Evolutionary conservation across 2,888 invertebrate species (phyloP).

Genomic region (Cantharis rustica): DNA sequence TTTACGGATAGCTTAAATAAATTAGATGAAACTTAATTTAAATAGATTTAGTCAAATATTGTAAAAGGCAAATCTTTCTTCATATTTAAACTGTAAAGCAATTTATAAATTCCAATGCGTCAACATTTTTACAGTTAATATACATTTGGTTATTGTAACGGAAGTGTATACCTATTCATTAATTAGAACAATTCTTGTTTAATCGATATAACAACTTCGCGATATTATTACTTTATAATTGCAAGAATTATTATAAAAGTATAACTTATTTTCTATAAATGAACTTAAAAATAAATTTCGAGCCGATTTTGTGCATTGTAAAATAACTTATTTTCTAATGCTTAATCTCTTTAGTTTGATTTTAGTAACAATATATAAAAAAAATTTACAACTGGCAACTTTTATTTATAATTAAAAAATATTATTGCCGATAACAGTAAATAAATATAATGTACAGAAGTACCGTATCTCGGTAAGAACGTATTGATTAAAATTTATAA

Average conservation of each 20-base stretch:
- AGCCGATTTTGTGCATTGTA: too few relatives aligned
- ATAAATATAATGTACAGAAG: conserved; percentile 7
- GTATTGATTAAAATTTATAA: background rate
- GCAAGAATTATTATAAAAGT: background rate
- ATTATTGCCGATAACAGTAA: conserved; percentile 17
- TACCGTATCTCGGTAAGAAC: conserved; percentile 4
- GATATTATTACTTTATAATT: background rate
- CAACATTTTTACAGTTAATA: background rate
- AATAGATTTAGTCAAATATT: background rate
- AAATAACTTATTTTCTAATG: background rate
- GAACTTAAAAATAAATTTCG: too few relatives aligned
- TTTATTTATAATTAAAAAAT: background rate
- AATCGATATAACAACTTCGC: background rate
- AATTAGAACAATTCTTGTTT: background rate
- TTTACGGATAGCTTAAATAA: background rate
- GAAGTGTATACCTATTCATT: background rate
- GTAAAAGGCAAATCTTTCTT: background rate
- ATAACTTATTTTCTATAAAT: background rate
- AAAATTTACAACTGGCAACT: background rate
- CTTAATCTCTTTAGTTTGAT: background rate
- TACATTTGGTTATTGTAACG: background rate
- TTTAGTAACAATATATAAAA: background rate
- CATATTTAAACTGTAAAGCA: background rate
- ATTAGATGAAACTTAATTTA: background rate
- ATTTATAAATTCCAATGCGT: background rate